Evolutionary conservation across 2,797 vertebrate species (phyloP).

Genomic region (Chelidonichthys spinosus): DNA sequence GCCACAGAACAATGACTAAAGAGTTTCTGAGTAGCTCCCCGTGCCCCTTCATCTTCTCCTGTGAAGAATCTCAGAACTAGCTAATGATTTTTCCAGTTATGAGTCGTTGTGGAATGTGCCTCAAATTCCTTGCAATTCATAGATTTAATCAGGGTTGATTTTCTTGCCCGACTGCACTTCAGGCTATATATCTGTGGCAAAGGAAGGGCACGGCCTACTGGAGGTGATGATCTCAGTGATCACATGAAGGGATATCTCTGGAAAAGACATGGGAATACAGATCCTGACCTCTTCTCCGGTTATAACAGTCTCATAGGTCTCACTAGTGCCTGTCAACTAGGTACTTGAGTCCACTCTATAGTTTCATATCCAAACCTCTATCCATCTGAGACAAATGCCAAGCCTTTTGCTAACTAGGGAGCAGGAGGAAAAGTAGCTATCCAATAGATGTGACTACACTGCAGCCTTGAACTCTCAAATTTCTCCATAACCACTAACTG

Average conservation of each 20-base stretch:
- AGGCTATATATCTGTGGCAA: constrained; percentile 51
- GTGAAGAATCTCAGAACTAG: constrained; percentile 48
- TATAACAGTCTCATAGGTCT: constrained; percentile 35
- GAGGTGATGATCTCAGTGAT: constrained; percentile 61
- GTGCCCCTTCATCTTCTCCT: constrained; percentile 45
- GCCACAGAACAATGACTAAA: constrained; percentile 41
- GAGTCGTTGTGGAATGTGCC: constrained; percentile 51
- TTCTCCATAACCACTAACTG: constrained; percentile 23
- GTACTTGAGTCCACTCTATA: constrained; percentile 17
- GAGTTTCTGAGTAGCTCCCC: constrained; percentile 52
- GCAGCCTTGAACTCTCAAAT: constrained; percentile 14
- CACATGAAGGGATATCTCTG: constrained; percentile 47
- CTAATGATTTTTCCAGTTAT: constrained; percentile 70
- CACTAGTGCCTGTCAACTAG: constrained; percentile 34
- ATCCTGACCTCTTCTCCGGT: constrained; percentile 27
- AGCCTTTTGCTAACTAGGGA: constrained; percentile 1
- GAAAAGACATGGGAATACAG: constrained; percentile 49
- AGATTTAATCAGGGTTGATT: constrained; percentile 54
- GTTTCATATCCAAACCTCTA: constrained; percentile 6
- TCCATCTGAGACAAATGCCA: constrained; percentile 23
- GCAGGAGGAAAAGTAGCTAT: constrained; percentile 21
- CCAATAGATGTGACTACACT: not conserved
- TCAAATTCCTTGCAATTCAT: constrained; percentile 66
- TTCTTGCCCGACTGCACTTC: constrained; percentile 36
- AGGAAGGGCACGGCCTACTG: constrained; percentile 35